These are phyloP conservation scores for Mycalesis mineus DNA, from an alignment of 2,888 invertebrate species.

Conservation along the genomic window DNA sequence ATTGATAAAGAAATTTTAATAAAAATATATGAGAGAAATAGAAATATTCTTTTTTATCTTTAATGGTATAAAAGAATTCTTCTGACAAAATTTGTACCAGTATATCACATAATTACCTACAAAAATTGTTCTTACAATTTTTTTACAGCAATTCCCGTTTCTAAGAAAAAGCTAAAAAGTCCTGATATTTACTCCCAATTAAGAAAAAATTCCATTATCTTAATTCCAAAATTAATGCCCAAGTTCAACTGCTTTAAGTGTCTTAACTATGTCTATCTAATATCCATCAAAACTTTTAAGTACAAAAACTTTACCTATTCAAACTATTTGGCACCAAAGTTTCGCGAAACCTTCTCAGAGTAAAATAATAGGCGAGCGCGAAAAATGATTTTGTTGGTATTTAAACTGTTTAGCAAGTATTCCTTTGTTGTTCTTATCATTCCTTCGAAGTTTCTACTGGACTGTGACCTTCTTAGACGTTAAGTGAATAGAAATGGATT, in stretches of 20 bases:
- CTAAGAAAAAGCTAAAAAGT: no score
- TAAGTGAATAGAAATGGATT: neutral
- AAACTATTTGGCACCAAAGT: slow-evolving; percentile 1
- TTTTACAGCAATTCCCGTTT: no score
- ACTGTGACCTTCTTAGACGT: neutral
- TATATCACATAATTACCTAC: no score
- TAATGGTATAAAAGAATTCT: no score
- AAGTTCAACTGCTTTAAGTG: neutral
- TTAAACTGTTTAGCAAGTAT: neutral
- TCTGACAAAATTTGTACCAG: no score
- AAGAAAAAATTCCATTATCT: no score
- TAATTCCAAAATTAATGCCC: neutral
- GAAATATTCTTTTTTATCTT: no score
- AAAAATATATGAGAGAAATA: no score
- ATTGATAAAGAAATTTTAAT: no score
- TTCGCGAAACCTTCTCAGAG: neutral
- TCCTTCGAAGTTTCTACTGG: neutral
- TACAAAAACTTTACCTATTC: neutral
- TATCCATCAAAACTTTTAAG: neutral
- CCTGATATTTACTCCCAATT: no score
- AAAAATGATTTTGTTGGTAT: neutral
- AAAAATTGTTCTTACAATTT: no score
- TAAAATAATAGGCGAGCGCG: neutral
- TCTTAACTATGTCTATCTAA: neutral
- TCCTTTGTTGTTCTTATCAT: neutral